Conservation (phyloP, 2,113 vertebrate species). For the Alaudala cheleensis region DNA sequence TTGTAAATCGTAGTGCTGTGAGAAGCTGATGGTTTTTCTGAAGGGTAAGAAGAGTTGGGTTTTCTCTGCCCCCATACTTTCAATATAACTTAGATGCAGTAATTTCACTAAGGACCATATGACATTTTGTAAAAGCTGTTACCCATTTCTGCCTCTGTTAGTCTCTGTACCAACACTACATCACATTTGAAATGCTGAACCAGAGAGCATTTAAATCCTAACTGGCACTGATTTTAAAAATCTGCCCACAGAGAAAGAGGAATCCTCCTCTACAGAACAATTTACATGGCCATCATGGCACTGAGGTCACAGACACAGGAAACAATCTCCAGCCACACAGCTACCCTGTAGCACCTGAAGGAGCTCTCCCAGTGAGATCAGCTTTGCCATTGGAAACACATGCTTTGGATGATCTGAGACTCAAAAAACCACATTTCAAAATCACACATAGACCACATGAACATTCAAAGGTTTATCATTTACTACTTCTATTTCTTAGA, state of each 20-base stretch:
- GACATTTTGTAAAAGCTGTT: neutral
- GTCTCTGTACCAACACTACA: neutral
- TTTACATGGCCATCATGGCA: neutral
- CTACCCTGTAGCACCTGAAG: neutral
- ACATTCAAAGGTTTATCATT: neutral
- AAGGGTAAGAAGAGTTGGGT: neutral
- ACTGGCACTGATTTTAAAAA: conserved; percentile 51
- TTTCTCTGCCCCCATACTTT: neutral
- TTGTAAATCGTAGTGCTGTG: neutral
- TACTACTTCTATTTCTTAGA: neutral
- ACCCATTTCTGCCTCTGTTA: neutral
- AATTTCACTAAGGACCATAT: neutral
- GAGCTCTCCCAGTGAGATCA: neutral
- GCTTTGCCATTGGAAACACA: neutral
- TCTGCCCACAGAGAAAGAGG: neutral
- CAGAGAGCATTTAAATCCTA: neutral
- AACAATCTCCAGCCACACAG: neutral
- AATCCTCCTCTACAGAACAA: conserved; percentile 36
- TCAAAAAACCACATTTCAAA: neutral
- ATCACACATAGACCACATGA: neutral
- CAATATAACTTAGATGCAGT: neutral
- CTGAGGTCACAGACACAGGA: conserved; percentile 5
- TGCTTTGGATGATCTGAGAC: neutral
- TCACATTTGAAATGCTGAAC: neutral
- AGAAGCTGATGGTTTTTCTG: neutral